A percentile compares a stretch with the other conserved stretches of the same genome.
These are phyloP conservation scores for Crenichthys baileyi DNA, from an alignment of 2,797 vertebrate species.

Conservation along the genomic window DNA sequence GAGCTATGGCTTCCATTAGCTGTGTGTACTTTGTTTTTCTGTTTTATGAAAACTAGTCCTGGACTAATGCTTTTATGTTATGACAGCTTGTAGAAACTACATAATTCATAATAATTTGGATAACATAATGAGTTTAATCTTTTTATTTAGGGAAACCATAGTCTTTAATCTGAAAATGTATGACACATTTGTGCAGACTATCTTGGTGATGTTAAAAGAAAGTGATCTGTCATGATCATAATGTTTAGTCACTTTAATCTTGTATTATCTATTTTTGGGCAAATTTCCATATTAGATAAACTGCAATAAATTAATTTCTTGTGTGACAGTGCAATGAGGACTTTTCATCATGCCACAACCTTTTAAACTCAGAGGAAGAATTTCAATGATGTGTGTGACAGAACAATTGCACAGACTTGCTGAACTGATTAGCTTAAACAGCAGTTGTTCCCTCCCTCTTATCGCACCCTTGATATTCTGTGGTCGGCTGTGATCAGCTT, in stretches of 20 bases:
- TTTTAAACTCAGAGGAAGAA: conserved; percentile 25
- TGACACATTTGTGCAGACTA: neutral
- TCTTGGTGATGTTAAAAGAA: neutral
- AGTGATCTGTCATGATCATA: neutral
- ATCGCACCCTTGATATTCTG: conserved; percentile 20
- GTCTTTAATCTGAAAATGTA: neutral
- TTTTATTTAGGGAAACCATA: neutral
- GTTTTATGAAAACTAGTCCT: neutral
- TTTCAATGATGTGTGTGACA: conserved; percentile 10
- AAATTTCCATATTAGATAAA: conserved; percentile 1
- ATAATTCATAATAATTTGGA: neutral
- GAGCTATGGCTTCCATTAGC: neutral
- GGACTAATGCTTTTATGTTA: neutral
- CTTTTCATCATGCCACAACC: conserved; percentile 18
- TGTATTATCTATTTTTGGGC: neutral
- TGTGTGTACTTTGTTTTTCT: neutral
- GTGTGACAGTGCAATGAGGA: conserved; percentile 1
- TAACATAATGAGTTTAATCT: neutral
- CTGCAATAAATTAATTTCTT: neutral
- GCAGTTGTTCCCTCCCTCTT: conserved; percentile 20
- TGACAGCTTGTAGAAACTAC: conserved; percentile 1
- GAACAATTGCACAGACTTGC: conserved; percentile 24
- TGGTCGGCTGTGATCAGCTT: conserved; percentile 26
- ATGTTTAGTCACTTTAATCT: neutral
- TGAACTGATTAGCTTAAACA: conserved; percentile 22